Evolutionary conservation across 2,113 vertebrate species (phyloP).

Genomic region (Astur gentilis): DNA sequence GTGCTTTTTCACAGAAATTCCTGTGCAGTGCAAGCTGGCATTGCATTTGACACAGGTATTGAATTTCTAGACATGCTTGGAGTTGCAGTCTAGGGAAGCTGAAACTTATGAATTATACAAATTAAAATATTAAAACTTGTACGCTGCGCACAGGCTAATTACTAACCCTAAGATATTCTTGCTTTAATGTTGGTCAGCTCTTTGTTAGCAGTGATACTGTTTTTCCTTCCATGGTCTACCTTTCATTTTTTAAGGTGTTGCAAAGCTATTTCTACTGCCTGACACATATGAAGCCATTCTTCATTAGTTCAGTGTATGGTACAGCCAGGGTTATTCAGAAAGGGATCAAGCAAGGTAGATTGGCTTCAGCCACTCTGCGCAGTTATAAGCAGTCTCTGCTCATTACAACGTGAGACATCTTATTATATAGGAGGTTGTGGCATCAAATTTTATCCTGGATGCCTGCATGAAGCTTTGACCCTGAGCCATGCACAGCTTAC

Average conservation of each 20-base stretch:
- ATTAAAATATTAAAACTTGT: neutral
- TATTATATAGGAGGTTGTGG: neutral
- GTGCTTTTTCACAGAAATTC: neutral
- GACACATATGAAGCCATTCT: rapidly evolving
- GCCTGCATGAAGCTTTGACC: neutral
- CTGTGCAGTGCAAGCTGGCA: neutral
- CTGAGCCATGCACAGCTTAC: neutral
- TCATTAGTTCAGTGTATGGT: neutral
- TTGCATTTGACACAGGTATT: neutral
- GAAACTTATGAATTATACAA: neutral
- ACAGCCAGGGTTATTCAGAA: neutral
- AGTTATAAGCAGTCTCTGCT: neutral
- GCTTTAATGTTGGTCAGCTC: neutral
- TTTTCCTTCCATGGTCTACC: neutral
- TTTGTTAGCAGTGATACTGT: neutral
- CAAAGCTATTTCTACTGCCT: neutral
- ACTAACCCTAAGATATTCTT: neutral
- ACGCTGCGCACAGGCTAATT: neutral
- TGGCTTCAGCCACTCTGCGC: neutral
- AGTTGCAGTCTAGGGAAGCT: neutral
- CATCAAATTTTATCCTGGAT: neutral
- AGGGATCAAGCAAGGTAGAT: neutral
- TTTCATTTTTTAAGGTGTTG: neutral
- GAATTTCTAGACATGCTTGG: neutral
- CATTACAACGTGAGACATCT: neutral